Conservation (phyloP, 1,140 invertebrate species). For the Alviniconcha marisindica region DNA sequence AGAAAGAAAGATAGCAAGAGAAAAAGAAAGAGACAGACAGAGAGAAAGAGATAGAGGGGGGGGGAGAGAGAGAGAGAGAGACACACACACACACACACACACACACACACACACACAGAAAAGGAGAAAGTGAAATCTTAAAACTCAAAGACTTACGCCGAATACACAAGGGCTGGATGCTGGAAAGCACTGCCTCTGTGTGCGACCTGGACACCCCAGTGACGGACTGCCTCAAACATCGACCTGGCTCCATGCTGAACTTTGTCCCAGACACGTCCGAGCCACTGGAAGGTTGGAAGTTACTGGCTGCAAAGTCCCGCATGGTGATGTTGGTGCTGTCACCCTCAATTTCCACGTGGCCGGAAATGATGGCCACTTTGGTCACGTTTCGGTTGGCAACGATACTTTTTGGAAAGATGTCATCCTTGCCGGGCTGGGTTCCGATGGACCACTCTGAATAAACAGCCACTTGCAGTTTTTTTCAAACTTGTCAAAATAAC, state of each 20-base stretch:
- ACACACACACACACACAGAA: background rate
- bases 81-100: no score
- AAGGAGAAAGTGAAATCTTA: background rate
- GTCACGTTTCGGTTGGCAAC: slow-evolving; percentile 36
- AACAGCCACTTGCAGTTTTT: no score
- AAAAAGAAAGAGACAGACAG: no score
- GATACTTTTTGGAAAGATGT: slow-evolving; percentile 49
- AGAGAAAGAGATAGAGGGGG: no score
- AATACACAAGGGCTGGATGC: slow-evolving; percentile 43
- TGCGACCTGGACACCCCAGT: slow-evolving; percentile 40
- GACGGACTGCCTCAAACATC: slow-evolving; percentile 44
- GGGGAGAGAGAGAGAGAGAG: no score
- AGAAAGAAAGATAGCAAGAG: no score
- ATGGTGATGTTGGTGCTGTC: slow-evolving; percentile 36
- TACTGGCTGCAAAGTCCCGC: slow-evolving; percentile 30
- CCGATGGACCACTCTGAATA: slow-evolving; percentile 52
- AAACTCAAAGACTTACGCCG: slow-evolving; percentile 28
- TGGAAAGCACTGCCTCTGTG: slow-evolving; percentile 36
- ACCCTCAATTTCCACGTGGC: slow-evolving; percentile 40
- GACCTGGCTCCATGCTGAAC: slow-evolving; percentile 51
- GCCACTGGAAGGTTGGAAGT: slow-evolving; percentile 25
- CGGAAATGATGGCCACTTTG: slow-evolving; percentile 43
- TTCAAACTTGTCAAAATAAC: no score
- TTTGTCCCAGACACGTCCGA: background rate
- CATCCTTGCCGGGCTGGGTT: slow-evolving; percentile 27